Conservation (phyloP, 2,113 vertebrate genomes). For the Poeciliopsis occidentalis region DNA sequence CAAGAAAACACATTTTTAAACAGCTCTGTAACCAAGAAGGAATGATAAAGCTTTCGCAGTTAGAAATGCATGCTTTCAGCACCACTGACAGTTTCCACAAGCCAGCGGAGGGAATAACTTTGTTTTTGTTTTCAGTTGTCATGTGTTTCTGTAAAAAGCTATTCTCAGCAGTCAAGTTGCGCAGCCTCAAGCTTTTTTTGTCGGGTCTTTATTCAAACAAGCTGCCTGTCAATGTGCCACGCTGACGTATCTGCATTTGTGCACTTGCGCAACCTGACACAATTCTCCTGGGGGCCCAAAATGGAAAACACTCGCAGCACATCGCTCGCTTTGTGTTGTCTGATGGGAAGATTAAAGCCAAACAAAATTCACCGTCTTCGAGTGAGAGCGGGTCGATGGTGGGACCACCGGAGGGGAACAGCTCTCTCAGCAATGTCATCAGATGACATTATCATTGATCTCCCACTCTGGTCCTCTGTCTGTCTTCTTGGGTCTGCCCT, state of each 20-base stretch:
- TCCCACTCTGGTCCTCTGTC: slow-evolving; percentile 38
- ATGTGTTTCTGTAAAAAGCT: slow-evolving; percentile 61
- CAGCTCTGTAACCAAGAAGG: too few species aligned
- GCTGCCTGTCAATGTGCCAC: slow-evolving; percentile 71
- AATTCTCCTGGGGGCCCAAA: slow-evolving; percentile 59
- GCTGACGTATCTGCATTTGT: slow-evolving; percentile 45
- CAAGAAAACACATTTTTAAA: too few species aligned
- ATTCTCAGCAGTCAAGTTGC: slow-evolving; percentile 37
- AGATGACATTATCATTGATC: slow-evolving; percentile 67
- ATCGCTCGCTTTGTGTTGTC: slow-evolving; percentile 49
- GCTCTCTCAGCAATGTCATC: slow-evolving; percentile 65
- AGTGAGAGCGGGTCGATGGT: slow-evolving; percentile 42
- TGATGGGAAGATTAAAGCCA: slow-evolving; percentile 72
- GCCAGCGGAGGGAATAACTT: slow-evolving; percentile 34
- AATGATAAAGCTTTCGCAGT: too few species aligned
- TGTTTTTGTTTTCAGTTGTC: slow-evolving; percentile 73
- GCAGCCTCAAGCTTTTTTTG: slow-evolving; percentile 45
- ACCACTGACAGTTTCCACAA: slow-evolving; percentile 48
- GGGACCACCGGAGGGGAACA: slow-evolving; percentile 71
- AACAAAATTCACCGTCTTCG: slow-evolving; percentile 61
- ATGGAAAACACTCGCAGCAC: slow-evolving; percentile 64
- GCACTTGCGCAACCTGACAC: slow-evolving; percentile 66
- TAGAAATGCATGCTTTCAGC: slow-evolving; percentile 47
- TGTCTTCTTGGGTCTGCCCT: slow-evolving; percentile 27
- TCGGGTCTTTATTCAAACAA: slow-evolving; percentile 75